Conservation (phyloP, 2,113 vertebrate species). For the Dipodomys spectabilis region DNA sequence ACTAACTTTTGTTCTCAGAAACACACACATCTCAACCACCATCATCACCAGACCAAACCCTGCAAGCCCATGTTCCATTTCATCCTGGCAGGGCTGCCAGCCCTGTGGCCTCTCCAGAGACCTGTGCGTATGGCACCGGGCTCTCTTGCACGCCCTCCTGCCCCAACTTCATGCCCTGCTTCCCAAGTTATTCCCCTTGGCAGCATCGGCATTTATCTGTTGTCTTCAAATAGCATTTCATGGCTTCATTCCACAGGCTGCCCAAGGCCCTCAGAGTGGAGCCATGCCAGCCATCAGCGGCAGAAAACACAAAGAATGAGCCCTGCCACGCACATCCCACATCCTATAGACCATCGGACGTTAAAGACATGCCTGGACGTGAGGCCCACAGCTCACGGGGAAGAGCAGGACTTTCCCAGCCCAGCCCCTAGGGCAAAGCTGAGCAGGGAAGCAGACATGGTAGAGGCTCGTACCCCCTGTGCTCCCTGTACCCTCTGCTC, state of each 20-base stretch:
- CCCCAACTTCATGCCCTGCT: neutral
- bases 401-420: no score
- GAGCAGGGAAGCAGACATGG: no score
- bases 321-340: neutral
- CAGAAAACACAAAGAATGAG: neutral
- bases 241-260: neutral
- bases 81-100: neutral
- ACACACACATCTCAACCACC: neutral
- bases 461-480: no score
- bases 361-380: no score
- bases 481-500: no score
- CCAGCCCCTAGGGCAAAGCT: no score
- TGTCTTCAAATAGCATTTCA: neutral
- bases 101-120: fast-evolving
- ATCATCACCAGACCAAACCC: neutral
- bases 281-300: neutral
- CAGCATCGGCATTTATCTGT: neutral
- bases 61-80: neutral
- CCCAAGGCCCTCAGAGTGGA: neutral
- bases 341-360: no score
- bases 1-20: neutral
- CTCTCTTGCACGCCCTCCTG: fast-evolving
- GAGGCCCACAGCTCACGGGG: no score
- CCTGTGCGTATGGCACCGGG: no score
- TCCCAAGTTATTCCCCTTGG: neutral